Evolutionary conservation across 2,888 invertebrate species (phyloP), one percentile per base, ranked within the genome.

Genomic region (Coleophora deauratella): DNA sequence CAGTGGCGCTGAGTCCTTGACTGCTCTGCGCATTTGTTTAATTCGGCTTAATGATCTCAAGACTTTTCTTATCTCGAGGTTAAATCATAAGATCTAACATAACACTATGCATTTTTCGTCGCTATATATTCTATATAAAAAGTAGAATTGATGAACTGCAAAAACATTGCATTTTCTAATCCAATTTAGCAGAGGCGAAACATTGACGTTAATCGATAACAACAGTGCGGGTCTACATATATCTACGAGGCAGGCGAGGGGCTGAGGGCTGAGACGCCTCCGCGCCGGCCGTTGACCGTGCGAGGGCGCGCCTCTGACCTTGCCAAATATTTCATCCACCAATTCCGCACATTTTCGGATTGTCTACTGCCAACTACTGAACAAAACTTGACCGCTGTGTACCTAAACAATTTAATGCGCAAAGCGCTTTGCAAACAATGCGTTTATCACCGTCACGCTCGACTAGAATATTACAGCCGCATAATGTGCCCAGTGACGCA

Each of bases 241-340:
- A 21, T 3, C 21, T 28, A 39, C 33, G 31, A 14, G 21, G 9
- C n/a, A n/a, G n/a, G n/a, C n/a, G n/a, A n/a, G n/a, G n/a, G n/a
- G n/a, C n/a, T n/a, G n/a, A 15, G 60, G 69, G 67, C 68, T 66
- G 66, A 61, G 68, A 62, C 67, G 66, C 62, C 62, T 71, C 60
- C 67, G 65, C 62, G 49, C 48, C 71, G 78, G 79, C 69, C 80
- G 71, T 78, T 82, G 78, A 81, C 82, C 78, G 73, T 59, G 63
- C 65, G 70, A 66, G 65, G 72, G 74, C 67, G 72, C 69, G 72
- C 61, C 72, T 59, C 47, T 70, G 72, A 73, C 79, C 79, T 82
- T 81, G 76, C 63, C 56, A 57, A 69, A 57, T 58, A 50, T 62
- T 59, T 57, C 54, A 52, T 50, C 55, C 52, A 50, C 50, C 54